These are phyloP conservation scores for Phycodurus eques DNA, from an alignment of 2,113 vertebrate species.

Conservation along the genomic window DNA sequence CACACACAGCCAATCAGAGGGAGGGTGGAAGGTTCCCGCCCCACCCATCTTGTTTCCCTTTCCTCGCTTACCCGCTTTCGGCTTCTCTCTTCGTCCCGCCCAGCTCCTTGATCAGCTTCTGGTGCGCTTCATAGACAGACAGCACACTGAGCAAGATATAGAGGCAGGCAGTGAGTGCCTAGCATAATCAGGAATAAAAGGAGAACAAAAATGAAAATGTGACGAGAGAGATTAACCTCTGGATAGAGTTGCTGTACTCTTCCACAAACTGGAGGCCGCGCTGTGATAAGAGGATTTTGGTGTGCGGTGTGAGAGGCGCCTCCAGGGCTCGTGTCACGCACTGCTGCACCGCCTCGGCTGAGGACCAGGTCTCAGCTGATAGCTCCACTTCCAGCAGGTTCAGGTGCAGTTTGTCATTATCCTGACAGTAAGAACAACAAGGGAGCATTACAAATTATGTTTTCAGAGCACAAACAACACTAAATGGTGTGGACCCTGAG, in stretches of 20 bases:
- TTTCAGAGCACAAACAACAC: background rate
- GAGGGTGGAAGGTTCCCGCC: too few species aligned
- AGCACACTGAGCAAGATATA: constrained; percentile 68
- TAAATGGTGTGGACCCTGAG: too few species aligned
- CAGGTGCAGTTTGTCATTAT: constrained; percentile 78
- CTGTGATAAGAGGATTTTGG: constrained; percentile 80
- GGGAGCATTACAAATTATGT: background rate
- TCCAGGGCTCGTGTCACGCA: constrained; percentile 79
- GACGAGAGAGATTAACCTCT: constrained; percentile 62
- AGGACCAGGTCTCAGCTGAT: constrained; percentile 67
- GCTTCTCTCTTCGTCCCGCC: constrained; percentile 73
- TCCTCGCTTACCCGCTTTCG: constrained; percentile 75
- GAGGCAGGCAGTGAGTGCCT: background rate
- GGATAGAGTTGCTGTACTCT: constrained; percentile 77
- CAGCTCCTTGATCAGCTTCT: constrained; percentile 77
- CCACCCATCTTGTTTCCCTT: background rate
- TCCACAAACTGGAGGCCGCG: constrained; percentile 81
- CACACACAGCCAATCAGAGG: too few species aligned
- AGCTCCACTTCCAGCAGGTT: constrained; percentile 82
- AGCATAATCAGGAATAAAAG: background rate
- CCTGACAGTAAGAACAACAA: constrained; percentile 45
- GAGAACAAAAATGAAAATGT: background rate
- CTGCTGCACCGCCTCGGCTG: constrained; percentile 72
- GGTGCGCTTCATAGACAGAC: constrained; percentile 78
- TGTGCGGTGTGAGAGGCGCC: constrained; percentile 72